These are phyloP conservation scores for Monochamus alternatus DNA, from an alignment of 2,888 invertebrate genomes.

Conservation along the genomic window DNA sequence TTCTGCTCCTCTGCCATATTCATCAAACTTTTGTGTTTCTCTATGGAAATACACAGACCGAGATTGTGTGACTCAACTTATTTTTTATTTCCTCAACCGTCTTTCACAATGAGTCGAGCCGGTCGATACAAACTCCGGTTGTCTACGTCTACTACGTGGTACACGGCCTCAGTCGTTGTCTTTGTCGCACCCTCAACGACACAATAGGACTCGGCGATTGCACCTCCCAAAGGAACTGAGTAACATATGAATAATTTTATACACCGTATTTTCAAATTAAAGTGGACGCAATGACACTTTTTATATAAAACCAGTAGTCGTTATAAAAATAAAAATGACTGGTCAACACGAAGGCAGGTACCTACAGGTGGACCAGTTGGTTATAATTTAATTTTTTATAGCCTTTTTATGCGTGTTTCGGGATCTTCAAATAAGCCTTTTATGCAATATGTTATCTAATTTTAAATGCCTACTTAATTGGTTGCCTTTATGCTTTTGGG, in stretches of 20 bases:
- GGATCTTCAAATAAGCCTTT: slow-evolving; percentile 61
- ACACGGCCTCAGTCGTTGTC: slow-evolving; percentile 39
- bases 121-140: slow-evolving; percentile 39
- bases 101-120: slow-evolving; percentile 48
- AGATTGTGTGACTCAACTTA: slow-evolving; percentile 57
- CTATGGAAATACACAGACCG: slow-evolving; percentile 62
- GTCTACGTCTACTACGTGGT: slow-evolving; percentile 35
- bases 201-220: slow-evolving; percentile 1
- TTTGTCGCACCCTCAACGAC: slow-evolving; percentile 40
- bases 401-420: slow-evolving; percentile 62
- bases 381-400: slow-evolving; percentile 62
- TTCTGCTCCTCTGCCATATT: slow-evolving; percentile 63
- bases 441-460: slow-evolving; percentile 60
- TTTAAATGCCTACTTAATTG: slow-evolving; percentile 53
- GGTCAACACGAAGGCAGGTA: slow-evolving; percentile 51
- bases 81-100: slow-evolving; percentile 56
- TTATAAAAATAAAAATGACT: slow-evolving; percentile 63
- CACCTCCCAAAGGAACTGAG: slow-evolving; percentile 19
- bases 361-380: slow-evolving; percentile 58
- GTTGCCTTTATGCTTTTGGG: slow-evolving; percentile 43
- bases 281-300: slow-evolving; percentile 68
- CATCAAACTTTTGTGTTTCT: slow-evolving; percentile 68
- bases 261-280: slow-evolving; percentile 70
- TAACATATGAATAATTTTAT: slow-evolving; percentile 58
- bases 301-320: slow-evolving; percentile 71